Conservation (phyloP, 2,888 invertebrate species). For the Julus scandinavius region DNA sequence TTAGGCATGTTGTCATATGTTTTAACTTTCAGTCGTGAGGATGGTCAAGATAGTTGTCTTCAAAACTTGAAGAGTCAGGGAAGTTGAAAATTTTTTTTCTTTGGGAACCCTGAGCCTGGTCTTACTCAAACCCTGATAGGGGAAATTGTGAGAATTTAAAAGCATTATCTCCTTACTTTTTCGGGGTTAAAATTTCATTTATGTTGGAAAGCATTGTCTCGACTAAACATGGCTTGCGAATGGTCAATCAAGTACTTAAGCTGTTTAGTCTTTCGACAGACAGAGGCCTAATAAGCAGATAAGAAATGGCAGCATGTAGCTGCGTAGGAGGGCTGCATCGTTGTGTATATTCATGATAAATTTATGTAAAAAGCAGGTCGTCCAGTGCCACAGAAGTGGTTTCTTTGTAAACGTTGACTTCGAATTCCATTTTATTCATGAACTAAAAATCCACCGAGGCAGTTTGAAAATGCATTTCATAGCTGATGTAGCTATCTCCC, state of each 20-base stretch:
- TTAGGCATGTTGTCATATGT: too few species aligned
- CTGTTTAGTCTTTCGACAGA: not conserved
- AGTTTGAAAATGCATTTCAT: not conserved
- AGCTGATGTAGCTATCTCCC: not conserved
- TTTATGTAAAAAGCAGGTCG: constrained; percentile 18
- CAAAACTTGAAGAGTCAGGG: not conserved
- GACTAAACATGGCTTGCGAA: not conserved
- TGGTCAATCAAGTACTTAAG: not conserved
- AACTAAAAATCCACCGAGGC: not conserved
- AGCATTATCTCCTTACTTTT: too few species aligned
- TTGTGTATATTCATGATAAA: constrained; percentile 9
- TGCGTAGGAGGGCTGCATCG: not conserved
- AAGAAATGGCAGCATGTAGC: not conserved
- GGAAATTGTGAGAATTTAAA: not conserved
- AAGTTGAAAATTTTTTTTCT: not conserved
- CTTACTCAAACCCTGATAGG: too few species aligned
- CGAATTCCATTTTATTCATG: constrained; percentile 10
- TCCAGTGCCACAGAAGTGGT: not conserved
- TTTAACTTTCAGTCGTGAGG: too few species aligned
- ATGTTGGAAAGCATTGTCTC: not conserved
- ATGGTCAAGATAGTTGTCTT: too few species aligned
- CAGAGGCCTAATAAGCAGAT: not conserved
- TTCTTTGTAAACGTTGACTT: not conserved
- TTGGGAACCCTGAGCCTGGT: not conserved
- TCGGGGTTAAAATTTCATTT: not conserved